These are phyloP conservation scores for Palloptera scutellata DNA, from an alignment of 2,888 invertebrate species.

Conservation along the genomic window DNA sequence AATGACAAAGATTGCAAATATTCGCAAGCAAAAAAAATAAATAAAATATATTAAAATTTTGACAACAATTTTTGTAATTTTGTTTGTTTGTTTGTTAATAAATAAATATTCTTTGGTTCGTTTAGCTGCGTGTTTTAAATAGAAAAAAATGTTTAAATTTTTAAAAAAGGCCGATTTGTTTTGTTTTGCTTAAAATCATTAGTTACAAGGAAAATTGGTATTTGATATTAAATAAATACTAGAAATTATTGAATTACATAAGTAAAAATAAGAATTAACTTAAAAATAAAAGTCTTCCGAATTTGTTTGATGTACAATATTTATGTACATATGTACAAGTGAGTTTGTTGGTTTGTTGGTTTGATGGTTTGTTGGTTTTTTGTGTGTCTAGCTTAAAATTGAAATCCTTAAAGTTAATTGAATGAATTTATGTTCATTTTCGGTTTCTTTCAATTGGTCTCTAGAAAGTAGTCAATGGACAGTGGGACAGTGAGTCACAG, in stretches of 20 bases:
- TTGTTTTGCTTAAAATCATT: conserved; percentile 13
- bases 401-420: conserved; percentile 29
- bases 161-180: conserved; percentile 9
- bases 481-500: too few species aligned
- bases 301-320: conserved; percentile 3
- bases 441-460: conserved; percentile 15
- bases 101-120: conserved; percentile 54
- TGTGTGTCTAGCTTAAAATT: conserved; percentile 23
- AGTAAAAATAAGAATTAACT: conserved; percentile 22
- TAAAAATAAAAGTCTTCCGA: conserved; percentile 38
- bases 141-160: conserved; percentile 21
- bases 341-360: conserved; percentile 30
- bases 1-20: not conserved
- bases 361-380: conserved; percentile 31
- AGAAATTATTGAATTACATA: conserved; percentile 19
- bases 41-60: not conserved
- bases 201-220: conserved; percentile 30
- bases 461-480: conserved; percentile 18
- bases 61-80: not conserved
- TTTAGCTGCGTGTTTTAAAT: conserved; percentile 48
- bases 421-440: conserved; percentile 12
- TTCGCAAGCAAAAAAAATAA: not conserved
- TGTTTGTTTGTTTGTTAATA: conserved; percentile 3
- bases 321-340: conserved; percentile 13
- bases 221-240: conserved; percentile 26